phyloP scores from a whole-genome alignment of 2,888 invertebrate species.

The Seira musarum region DNA sequence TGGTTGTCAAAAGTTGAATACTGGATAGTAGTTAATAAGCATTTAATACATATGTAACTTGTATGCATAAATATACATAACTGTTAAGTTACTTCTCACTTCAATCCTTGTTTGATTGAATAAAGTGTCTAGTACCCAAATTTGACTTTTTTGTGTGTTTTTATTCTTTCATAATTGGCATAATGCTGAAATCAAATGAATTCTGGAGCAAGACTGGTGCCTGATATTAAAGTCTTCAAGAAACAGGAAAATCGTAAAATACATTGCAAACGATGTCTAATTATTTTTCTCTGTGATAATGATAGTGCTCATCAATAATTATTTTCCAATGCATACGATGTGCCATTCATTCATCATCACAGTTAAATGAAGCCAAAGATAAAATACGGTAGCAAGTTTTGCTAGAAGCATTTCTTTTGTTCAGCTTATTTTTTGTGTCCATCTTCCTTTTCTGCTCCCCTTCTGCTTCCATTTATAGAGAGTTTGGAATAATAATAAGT shows the following conservation, averaged over 20 bases:
- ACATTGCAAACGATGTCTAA: too few species aligned
- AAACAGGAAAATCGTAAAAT: slow-evolving; percentile 17
- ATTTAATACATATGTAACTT: too few species aligned
- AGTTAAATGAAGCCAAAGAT: background rate
- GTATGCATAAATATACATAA: too few species aligned
- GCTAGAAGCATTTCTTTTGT: slow-evolving; percentile 19
- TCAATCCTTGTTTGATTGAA: too few species aligned
- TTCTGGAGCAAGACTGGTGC: too few species aligned
- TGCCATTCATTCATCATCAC: background rate
- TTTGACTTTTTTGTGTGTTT: too few species aligned
- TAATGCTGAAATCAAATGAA: too few species aligned
- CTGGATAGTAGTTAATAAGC: too few species aligned
- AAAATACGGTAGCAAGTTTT: slow-evolving; percentile 24
- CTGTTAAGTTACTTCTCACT: too few species aligned
- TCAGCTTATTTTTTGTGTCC: slow-evolving; percentile 6
- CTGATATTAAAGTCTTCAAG: background rate
- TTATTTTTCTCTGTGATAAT: background rate
- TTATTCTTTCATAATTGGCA: too few species aligned
- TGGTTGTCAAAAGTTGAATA: too few species aligned
- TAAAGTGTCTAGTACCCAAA: too few species aligned
- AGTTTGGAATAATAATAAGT: background rate
- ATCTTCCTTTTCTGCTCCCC: background rate
- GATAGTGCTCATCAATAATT: background rate
- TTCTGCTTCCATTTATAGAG: slow-evolving; percentile 17
- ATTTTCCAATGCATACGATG: background rate